Conservation (phyloP, 2,113 vertebrate genomes). For the Ceratotherium simum region DNA sequence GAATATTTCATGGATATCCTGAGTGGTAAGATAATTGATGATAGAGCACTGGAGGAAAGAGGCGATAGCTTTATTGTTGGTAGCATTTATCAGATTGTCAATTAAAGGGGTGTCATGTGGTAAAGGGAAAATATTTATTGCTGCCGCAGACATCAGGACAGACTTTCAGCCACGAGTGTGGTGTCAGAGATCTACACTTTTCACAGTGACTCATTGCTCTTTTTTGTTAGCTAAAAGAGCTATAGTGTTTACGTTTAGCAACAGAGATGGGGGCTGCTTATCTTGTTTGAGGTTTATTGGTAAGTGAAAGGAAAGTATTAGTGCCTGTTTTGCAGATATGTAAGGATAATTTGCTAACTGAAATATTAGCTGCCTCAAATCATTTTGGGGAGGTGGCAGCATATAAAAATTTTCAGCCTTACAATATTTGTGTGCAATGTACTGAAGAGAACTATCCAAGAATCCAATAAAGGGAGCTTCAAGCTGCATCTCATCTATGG, state of each 20-base stretch:
- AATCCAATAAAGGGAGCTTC: not conserved
- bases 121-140: conserved; percentile 75
- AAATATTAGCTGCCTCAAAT: conserved; percentile 36
- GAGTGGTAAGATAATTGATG: conserved; percentile 77
- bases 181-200: not conserved
- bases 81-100: conserved; percentile 79
- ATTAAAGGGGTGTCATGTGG: conserved; percentile 75
- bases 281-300: conserved; percentile 17
- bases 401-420: not conserved
- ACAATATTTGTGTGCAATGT: conserved; percentile 1
- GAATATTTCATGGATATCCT: conserved; percentile 75
- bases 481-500: not conserved
- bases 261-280: not conserved
- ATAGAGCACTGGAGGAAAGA: conserved; percentile 56
- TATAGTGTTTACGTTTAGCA: not conserved
- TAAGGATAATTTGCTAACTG: conserved; percentile 37
- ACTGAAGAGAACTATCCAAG: not conserved
- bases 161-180: conserved; percentile 52
- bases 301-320: not conserved
- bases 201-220: not conserved
- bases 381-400: not conserved
- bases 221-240: not conserved
- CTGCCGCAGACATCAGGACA: conserved; percentile 60
- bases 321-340: not conserved
- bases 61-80: conserved; percentile 51